A percentile compares a stretch with the other conserved stretches of the same genome.
phyloP scores from a whole-genome alignment of 53 echinoderm and acorn worm species.

The Henricia sp. region DNA sequence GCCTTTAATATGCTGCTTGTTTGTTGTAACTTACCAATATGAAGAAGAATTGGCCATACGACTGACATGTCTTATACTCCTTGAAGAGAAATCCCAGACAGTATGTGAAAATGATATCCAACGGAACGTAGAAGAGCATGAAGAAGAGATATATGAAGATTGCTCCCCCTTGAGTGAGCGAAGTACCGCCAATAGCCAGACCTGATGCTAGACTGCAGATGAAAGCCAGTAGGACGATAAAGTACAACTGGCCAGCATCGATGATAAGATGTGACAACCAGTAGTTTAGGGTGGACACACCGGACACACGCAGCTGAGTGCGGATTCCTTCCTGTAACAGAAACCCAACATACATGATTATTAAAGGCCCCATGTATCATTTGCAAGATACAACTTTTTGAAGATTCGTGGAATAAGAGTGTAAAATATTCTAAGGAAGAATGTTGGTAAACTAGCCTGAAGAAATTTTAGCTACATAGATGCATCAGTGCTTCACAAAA shows the following conservation, averaged over 20 bases:
- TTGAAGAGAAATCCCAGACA: conserved; percentile 72
- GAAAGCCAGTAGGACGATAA: conserved; percentile 47
- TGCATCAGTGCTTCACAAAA: too few species aligned
- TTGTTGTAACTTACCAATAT: conserved; percentile 58
- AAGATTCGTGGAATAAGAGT: too few species aligned
- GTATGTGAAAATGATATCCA: conserved; percentile 46
- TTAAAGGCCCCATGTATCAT: too few species aligned
- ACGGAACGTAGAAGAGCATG: conserved; percentile 59
- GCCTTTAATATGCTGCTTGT: too few species aligned
- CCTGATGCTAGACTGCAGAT: conserved; percentile 62
- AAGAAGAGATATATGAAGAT: conserved; percentile 55
- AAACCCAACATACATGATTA: not conserved
- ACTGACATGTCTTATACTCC: conserved; percentile 62
- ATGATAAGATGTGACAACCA: conserved; percentile 69
- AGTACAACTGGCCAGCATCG: conserved; percentile 54
- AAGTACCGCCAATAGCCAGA: conserved; percentile 46
- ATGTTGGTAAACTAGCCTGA: too few species aligned
- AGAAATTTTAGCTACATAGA: too few species aligned
- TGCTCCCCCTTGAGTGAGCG: conserved; percentile 63
- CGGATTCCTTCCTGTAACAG: conserved; percentile 54
- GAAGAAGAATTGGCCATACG: conserved; percentile 35
- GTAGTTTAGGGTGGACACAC: conserved; percentile 57
- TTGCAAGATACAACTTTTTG: too few species aligned
- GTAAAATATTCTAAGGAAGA: too few species aligned
- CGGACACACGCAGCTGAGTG: conserved; percentile 76